Conservation (phyloP, 2,797 vertebrate species). For the Steatocranus sp. region DNA sequence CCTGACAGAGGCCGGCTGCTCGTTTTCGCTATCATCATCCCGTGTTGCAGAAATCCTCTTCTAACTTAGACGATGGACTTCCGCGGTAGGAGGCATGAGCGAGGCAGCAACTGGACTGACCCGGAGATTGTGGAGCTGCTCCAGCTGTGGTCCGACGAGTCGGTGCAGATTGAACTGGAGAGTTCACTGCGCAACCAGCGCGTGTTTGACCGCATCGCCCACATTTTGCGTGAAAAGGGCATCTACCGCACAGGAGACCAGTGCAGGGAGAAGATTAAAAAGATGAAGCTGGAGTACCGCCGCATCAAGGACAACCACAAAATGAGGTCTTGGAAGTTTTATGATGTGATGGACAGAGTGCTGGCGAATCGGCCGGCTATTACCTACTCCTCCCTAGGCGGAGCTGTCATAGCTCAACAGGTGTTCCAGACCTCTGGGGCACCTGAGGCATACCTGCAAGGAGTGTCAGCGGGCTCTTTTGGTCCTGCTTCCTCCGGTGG, state of each 20-base stretch:
- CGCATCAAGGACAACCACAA: constrained; percentile 88
- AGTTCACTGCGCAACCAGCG: constrained; percentile 89
- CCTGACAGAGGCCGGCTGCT: not conserved
- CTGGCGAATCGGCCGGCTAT: constrained; percentile 81
- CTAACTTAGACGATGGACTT: constrained; percentile 79
- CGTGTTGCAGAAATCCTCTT: constrained; percentile 2
- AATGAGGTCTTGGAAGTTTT: constrained; percentile 86
- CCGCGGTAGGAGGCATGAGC: constrained; percentile 83
- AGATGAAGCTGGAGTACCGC: constrained; percentile 92
- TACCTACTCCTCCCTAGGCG: constrained; percentile 76
- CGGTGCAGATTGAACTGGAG: constrained; percentile 85
- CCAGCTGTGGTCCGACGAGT: constrained; percentile 86
- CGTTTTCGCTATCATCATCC: not conserved
- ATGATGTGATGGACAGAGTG: constrained; percentile 89
- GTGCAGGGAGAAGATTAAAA: constrained; percentile 92
- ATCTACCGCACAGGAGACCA: constrained; percentile 86
- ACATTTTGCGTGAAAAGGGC: constrained; percentile 82
- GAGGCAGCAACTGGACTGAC: constrained; percentile 90
- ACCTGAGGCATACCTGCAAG: constrained; percentile 62
- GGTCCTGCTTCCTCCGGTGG: constrained; percentile 62
- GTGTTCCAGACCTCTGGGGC: constrained; percentile 70
- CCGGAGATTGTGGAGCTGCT: constrained; percentile 88
- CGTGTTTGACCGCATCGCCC: constrained; percentile 87
- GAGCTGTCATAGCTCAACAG: constrained; percentile 76
- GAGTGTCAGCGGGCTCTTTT: constrained; percentile 46